Conservation (phyloP, 2,113 vertebrate genomes). For the Thunnus maccoyii region DNA sequence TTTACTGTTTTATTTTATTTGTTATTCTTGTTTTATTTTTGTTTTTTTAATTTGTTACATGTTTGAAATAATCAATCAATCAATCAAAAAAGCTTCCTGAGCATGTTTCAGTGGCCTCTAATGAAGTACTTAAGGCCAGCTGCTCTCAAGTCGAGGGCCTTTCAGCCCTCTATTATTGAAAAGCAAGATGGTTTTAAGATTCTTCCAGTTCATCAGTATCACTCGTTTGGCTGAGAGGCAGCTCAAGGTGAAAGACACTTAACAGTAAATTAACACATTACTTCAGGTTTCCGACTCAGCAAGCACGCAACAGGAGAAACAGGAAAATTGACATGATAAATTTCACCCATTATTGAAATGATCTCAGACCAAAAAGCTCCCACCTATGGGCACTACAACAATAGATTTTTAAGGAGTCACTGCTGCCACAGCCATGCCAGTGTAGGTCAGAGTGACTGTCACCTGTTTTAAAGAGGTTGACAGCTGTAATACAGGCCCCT, state of each 20-base stretch:
- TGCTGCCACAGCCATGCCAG: background rate
- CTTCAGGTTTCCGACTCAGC: slow-evolving; percentile 20
- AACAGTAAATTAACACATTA: slow-evolving; percentile 14
- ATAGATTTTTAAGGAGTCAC: background rate
- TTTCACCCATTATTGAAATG: slow-evolving; percentile 13
- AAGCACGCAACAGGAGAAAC: background rate
- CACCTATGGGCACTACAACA: background rate
- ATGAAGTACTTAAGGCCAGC: background rate
- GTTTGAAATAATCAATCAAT: too few relatives aligned
- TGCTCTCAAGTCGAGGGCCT: background rate
- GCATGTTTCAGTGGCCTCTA: background rate
- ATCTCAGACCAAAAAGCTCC: background rate
- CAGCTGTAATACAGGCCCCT: background rate
- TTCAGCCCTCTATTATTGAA: background rate
- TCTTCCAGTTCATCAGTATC: slow-evolving; percentile 1
- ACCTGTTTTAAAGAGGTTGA: slow-evolving; percentile 13
- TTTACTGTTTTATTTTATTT: too few relatives aligned
- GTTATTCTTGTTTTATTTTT: too few relatives aligned
- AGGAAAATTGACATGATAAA: slow-evolving; percentile 17
- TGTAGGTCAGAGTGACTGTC: slow-evolving; percentile 20
- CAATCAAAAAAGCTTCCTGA: too few relatives aligned
- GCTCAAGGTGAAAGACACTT: slow-evolving; percentile 27
- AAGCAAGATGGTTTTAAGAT: background rate
- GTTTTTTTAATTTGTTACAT: too few relatives aligned
- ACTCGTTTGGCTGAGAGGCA: slow-evolving; percentile 7